These are phyloP conservation scores for Lysandra bellargus DNA, from an alignment of 2,888 invertebrate genomes.

Conservation along the genomic window DNA sequence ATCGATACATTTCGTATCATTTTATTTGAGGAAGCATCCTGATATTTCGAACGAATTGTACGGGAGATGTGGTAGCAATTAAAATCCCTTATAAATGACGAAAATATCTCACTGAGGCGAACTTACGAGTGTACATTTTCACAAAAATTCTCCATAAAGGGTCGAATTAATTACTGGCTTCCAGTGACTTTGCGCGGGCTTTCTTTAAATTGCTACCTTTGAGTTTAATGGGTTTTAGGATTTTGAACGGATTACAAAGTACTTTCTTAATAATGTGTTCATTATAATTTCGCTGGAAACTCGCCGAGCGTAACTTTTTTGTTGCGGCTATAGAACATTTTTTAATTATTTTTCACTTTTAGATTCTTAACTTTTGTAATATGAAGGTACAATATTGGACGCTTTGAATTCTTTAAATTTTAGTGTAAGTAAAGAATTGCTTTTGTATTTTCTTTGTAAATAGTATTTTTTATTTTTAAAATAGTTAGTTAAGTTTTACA, in stretches of 20 bases:
- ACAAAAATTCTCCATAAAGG: conserved; percentile 11
- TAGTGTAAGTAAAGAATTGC: no score
- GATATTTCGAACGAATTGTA: background rate
- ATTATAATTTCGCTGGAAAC: background rate
- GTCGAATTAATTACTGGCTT: conserved; percentile 17
- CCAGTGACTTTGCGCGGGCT: conserved; percentile 16
- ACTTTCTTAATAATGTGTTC: conserved; percentile 22
- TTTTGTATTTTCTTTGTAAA: no score
- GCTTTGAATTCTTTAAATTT: background rate
- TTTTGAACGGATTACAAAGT: conserved; percentile 20
- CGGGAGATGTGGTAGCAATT: background rate
- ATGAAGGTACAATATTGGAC: background rate
- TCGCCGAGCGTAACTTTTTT: conserved; percentile 13
- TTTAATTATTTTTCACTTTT: conserved; percentile 21
- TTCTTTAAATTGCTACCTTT: conserved; percentile 21
- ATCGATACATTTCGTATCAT: background rate
- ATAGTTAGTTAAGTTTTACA: no score
- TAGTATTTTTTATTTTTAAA: no score
- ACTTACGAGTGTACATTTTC: conserved; percentile 5
- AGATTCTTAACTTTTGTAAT: background rate
- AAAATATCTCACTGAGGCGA: background rate
- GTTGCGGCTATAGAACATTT: background rate
- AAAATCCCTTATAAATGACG: background rate
- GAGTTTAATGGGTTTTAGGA: conserved; percentile 8
- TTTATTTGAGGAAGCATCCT: background rate